These are phyloP conservation scores for Zosterops lateralis DNA, from an alignment of 2,113 vertebrate genomes.

Conservation along the genomic window DNA sequence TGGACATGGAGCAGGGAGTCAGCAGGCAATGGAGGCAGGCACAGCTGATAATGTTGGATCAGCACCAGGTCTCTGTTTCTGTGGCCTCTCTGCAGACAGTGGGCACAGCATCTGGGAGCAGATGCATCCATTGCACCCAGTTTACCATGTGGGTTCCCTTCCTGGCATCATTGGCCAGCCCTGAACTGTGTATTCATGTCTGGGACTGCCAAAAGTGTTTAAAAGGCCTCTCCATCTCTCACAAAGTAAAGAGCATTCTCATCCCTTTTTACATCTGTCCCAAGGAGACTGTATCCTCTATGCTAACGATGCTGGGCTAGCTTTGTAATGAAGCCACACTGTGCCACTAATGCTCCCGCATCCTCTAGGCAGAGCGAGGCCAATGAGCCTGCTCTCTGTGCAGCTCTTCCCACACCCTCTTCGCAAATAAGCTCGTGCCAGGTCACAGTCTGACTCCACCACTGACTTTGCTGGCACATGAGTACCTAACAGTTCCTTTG, in stretches of 20 bases:
- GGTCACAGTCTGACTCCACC: background rate
- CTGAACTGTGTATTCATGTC: background rate
- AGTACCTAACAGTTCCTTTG: background rate
- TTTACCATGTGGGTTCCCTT: background rate
- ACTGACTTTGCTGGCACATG: background rate
- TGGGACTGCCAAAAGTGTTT: background rate
- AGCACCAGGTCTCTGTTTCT: background rate
- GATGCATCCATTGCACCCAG: background rate
- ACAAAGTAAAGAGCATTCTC: background rate
- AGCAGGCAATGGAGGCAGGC: background rate
- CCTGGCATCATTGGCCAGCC: background rate
- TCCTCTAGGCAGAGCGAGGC: background rate
- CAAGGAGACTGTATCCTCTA: constrained; percentile 4
- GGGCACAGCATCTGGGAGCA: background rate
- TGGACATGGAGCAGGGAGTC: background rate
- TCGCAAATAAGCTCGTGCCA: background rate
- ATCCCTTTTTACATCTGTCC: background rate
- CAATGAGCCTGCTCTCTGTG: background rate
- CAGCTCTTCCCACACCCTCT: background rate
- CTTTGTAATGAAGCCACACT: background rate
- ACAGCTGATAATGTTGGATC: background rate
- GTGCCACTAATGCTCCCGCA: background rate
- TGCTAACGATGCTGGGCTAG: background rate
- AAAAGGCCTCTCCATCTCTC: background rate
- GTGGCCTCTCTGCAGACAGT: background rate